Base-by-base conservation (phyloP, 2,113 vertebrate species). In the Fulica atra region DNA sequence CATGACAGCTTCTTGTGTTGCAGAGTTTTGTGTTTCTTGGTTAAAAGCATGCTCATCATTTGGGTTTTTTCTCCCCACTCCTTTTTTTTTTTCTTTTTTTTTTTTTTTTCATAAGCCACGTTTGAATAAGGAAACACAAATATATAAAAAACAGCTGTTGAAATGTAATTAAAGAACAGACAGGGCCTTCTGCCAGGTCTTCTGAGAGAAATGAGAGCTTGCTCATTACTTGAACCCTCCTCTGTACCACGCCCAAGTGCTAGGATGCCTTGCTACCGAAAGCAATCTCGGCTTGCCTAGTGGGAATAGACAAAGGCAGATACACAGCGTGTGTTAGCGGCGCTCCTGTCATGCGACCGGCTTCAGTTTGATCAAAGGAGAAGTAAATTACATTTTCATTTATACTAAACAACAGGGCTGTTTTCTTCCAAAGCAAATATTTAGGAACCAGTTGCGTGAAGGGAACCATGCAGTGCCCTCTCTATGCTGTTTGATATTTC, bases 151-250 rank as follows among this genome's bases (percentile, higher is more conserved):
- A 78, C 96, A 97, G 94, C 95, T 97, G 97, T 97, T 91, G 95
- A 97, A 97, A 96, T 98, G 96, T 95, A 96, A 94, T 97, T 97
- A 96, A 96, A 96, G 92, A 97, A 94, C 78, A 91, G 97, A 93
- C 85, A 16, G 91, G 96, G 90, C 92, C 88, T 89, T 40, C 74
- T 95, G 97, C 96, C 95, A 97, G 91, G 89, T 72, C 81, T 97
- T 89, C 92, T 92, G 96, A 96, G 95, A 96, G 94, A 81, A 93
- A 92, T 29, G 89, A 96, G 96, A 96, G 92, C 77, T 96, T 50
- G 71, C 84, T 93, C 69, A 85, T 87, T 86, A 83, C 69, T 79
- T 53, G 81, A 91, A 56, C 50, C 94, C 78, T 94, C 80, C 92
- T 89, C 92, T 88, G 91, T 53, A 71, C 82, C 83, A 79, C 65